Percentiles rank a stretch among this genome's conserved stretches.
These are phyloP conservation scores for Rana temporaria DNA, from an alignment of 2,113 vertebrate species.

Conservation along the genomic window DNA sequence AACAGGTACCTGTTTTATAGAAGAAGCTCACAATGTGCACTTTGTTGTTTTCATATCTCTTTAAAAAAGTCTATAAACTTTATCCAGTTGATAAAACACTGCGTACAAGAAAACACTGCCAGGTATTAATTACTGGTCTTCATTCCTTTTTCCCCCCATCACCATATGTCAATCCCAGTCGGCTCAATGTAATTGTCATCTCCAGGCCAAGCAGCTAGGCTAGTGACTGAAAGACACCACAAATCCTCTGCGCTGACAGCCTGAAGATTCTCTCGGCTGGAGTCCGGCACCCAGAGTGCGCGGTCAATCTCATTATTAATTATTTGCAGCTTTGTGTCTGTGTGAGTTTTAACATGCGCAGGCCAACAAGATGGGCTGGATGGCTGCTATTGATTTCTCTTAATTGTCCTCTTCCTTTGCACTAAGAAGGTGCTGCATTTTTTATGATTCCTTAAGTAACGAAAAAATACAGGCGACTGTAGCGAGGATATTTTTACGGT, in stretches of 20 bases:
- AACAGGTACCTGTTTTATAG: too few relatives aligned
- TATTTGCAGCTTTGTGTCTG: constrained; percentile 52
- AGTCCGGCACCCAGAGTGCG: constrained; percentile 33
- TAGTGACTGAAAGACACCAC: constrained; percentile 41
- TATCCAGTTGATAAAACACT: constrained; percentile 5
- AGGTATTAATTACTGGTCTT: constrained; percentile 34
- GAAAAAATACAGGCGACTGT: constrained; percentile 7
- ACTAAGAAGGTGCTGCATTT: constrained; percentile 49
- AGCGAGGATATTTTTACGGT: not conserved
- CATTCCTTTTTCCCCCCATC: constrained; percentile 34
- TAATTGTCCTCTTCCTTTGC: constrained; percentile 44
- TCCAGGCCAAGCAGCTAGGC: constrained; percentile 21
- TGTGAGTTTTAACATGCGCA: constrained; percentile 44
- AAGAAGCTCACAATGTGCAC: too few relatives aligned
- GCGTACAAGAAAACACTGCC: constrained; percentile 16
- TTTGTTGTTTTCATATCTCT: too few relatives aligned
- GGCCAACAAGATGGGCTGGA: constrained; percentile 42
- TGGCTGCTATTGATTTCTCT: constrained; percentile 48
- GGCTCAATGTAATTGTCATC: constrained; percentile 27
- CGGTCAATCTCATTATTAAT: constrained; percentile 53
- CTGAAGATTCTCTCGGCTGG: constrained; percentile 42
- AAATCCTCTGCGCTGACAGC: constrained; percentile 38
- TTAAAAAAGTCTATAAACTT: too few relatives aligned
- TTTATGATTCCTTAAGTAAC: constrained; percentile 47
- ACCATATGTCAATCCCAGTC: constrained; percentile 48